phyloP scores from a whole-genome alignment of 1,140 invertebrate species.

The Maniola jurtina region DNA sequence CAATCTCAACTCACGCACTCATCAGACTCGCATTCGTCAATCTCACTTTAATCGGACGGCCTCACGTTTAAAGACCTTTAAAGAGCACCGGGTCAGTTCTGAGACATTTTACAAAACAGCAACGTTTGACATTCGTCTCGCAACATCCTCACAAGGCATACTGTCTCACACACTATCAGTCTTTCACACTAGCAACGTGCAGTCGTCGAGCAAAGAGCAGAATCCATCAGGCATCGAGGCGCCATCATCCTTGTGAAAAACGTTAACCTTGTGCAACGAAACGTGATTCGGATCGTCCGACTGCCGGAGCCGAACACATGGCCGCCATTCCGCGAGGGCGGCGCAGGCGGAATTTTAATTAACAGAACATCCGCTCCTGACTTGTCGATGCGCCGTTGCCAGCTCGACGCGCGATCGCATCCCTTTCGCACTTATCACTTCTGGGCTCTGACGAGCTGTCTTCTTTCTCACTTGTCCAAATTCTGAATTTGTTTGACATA shows the following conservation, averaged over 20 bases:
- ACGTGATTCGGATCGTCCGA: slow-evolving; percentile 74
- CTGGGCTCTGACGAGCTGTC: background rate
- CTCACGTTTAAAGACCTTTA: slow-evolving; percentile 68
- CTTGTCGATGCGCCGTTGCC: slow-evolving; percentile 69
- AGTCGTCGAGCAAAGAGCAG: slow-evolving; percentile 52
- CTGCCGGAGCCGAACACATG: slow-evolving; percentile 74
- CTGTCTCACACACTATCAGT: slow-evolving; percentile 59
- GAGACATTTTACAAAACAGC: slow-evolving; percentile 53
- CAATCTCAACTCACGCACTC: slow-evolving; percentile 49
- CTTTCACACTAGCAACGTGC: slow-evolving; percentile 61
- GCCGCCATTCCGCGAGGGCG: slow-evolving; percentile 77
- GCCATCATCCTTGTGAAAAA: slow-evolving; percentile 57
- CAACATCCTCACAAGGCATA: slow-evolving; percentile 42
- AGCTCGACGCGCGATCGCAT: slow-evolving; percentile 49
- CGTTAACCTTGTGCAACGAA: slow-evolving; percentile 77
- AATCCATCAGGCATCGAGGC: slow-evolving; percentile 54
- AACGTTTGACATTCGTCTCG: slow-evolving; percentile 46
- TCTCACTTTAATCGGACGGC: slow-evolving; percentile 65
- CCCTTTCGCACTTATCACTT: slow-evolving; percentile 48
- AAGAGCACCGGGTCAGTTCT: slow-evolving; percentile 76
- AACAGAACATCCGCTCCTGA: slow-evolving; percentile 78
- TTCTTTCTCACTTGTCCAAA: slow-evolving; percentile 40
- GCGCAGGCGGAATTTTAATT: slow-evolving; percentile 79
- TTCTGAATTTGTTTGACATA: slow-evolving; percentile 44
- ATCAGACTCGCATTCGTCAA: slow-evolving; percentile 50